Evolutionary conservation across 1,140 invertebrate genomes (phyloP).

Genomic region (Macrocentrus cingulum): DNA sequence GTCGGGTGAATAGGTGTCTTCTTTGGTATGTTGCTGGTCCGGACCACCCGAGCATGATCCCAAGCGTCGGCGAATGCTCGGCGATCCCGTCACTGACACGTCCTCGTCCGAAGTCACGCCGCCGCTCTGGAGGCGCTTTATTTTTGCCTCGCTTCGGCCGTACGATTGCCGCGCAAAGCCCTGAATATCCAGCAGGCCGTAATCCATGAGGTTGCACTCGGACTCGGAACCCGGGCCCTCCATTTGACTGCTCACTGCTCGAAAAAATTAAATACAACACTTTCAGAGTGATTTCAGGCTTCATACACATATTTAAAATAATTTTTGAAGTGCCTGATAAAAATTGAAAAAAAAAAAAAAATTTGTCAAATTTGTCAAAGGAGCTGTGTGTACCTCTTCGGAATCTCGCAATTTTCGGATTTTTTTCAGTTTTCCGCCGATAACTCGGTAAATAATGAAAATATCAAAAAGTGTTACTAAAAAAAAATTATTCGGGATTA

Average conservation of each 20-base stretch:
- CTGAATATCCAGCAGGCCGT: conserved; percentile 72
- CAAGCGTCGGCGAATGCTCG: conserved; percentile 67
- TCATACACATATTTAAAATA: conserved; percentile 9
- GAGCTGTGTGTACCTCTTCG: too few relatives aligned
- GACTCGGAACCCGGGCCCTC: conserved; percentile 75
- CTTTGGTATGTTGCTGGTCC: conserved; percentile 60
- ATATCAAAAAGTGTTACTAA: too few relatives aligned
- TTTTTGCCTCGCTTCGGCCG: conserved; percentile 55
- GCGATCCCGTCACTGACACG: conserved; percentile 68
- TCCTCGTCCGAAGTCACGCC: conserved; percentile 65
- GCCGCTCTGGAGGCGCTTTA: conserved; percentile 58
- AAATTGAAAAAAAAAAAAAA: too few relatives aligned
- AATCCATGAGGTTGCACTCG: conserved; percentile 73
- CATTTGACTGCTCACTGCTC: conserved; percentile 65
- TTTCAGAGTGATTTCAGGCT: conserved; percentile 21
- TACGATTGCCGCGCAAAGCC: conserved; percentile 62
- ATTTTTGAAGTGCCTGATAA: too few relatives aligned
- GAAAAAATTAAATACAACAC: conserved; percentile 19
- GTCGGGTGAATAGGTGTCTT: conserved; percentile 76
- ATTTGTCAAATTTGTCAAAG: too few relatives aligned
- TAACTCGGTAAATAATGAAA: too few relatives aligned
- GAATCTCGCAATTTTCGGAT: too few relatives aligned
- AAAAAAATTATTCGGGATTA: too few relatives aligned
- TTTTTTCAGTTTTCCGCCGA: too few relatives aligned
- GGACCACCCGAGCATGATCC: conserved; percentile 66